These are phyloP conservation scores for Chrysina gloriosa DNA, from an alignment of 2,888 invertebrate species.

Conservation along the genomic window DNA sequence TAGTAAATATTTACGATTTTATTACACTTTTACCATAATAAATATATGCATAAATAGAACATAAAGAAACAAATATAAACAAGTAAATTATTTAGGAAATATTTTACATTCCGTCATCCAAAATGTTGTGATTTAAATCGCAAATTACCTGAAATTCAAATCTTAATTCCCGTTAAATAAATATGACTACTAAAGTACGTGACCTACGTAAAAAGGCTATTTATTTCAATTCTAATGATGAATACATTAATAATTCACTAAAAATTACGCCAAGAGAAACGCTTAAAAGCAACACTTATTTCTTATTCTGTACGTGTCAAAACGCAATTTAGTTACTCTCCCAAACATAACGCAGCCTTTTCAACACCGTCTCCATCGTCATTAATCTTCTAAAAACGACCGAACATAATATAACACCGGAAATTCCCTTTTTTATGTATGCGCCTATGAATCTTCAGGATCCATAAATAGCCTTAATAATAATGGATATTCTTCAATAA, in stretches of 20 bases:
- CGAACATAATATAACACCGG: constrained; percentile 14
- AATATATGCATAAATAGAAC: too few relatives aligned
- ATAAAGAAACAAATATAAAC: too few relatives aligned
- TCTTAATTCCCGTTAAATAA: too few relatives aligned
- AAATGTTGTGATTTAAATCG: too few relatives aligned
- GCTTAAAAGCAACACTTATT: not conserved
- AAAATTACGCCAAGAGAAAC: not conserved
- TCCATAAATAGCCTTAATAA: not conserved
- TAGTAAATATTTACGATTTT: too few relatives aligned
- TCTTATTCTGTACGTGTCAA: constrained; percentile 6
- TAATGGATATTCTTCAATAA: constrained; percentile 5
- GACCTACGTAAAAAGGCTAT: too few relatives aligned
- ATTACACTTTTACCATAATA: too few relatives aligned
- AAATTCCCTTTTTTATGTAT: constrained; percentile 19
- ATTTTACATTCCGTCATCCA: too few relatives aligned
- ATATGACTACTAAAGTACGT: too few relatives aligned
- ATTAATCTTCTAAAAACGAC: constrained; percentile 21
- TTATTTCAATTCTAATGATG: too few relatives aligned
- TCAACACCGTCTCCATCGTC: not conserved
- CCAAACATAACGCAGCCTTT: constrained; percentile 1
- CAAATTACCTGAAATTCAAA: too few relatives aligned
- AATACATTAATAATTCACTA: not conserved
- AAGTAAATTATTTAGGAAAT: too few relatives aligned
- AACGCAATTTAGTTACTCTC: constrained; percentile 8
- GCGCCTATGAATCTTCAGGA: constrained; percentile 13